phyloP scores from a whole-genome alignment of 2,113 vertebrate genomes.

The Barbus barbus region DNA sequence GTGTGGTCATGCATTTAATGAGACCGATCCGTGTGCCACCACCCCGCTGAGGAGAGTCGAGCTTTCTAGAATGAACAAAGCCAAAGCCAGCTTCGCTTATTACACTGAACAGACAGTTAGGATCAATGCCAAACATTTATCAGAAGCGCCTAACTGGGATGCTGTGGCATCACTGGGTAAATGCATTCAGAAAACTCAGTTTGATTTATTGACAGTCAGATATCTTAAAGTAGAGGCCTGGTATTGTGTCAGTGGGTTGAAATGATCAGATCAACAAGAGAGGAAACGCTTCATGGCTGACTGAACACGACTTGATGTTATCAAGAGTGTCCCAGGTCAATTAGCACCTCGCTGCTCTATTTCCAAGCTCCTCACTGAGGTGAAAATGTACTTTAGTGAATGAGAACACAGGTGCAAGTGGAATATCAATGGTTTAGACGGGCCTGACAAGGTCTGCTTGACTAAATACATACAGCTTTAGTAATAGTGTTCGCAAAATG shows the following conservation, averaged over 20 bases:
- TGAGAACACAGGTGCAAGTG: neutral
- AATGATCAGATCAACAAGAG: neutral
- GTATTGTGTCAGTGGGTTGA: neutral
- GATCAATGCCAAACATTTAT: slow-evolving; percentile 5
- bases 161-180: neutral
- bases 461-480: neutral
- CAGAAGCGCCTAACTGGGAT: neutral
- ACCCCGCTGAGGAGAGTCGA: slow-evolving; percentile 1
- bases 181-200: neutral
- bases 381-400: slow-evolving; percentile 3
- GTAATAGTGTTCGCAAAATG: neutral
- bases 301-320: neutral
- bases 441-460: neutral
- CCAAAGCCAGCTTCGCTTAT: neutral
- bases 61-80: slow-evolving; percentile 3
- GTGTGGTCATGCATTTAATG: slow-evolving; percentile 40
- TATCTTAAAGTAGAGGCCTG: neutral
- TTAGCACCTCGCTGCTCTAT: neutral
- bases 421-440: neutral
- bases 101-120: neutral
- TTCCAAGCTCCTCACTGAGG: neutral
- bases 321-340: neutral
- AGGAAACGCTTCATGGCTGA: neutral
- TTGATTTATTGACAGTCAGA: neutral
- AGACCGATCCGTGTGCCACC: slow-evolving; percentile 7